Percentiles rank a stretch among this genome's conserved stretches.
Evolutionary conservation across 2,797 vertebrate genomes (phyloP).

Genomic region (Thalassophryne amazonica): DNA sequence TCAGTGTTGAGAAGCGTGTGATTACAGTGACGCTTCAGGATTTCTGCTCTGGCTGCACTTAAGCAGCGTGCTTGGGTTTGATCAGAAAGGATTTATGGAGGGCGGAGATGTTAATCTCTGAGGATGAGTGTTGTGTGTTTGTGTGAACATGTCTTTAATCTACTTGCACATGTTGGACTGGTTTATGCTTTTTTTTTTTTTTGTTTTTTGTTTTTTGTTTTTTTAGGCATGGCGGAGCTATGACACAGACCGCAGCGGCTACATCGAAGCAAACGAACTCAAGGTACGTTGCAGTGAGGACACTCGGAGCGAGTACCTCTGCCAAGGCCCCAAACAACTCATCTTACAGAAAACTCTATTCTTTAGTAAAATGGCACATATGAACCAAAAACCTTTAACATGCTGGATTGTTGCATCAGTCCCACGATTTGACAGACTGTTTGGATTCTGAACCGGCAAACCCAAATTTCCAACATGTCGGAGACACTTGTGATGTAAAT

Average conservation of each 20-base stretch:
- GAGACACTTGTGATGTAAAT: too few species aligned
- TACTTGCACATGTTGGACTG: too few species aligned
- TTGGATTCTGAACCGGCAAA: too few species aligned
- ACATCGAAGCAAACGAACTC: constrained; percentile 92
- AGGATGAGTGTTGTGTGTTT: constrained; percentile 9
- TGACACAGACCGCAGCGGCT: constrained; percentile 93
- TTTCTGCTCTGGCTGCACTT: constrained; percentile 21
- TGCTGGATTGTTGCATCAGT: too few species aligned
- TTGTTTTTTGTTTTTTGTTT: constrained; percentile 72
- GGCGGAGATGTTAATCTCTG: constrained; percentile 6
- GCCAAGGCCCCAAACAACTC: too few species aligned
- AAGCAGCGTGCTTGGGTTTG: constrained; percentile 14
- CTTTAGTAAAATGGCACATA: too few species aligned
- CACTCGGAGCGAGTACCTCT: too few species aligned
- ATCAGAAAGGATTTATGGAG: constrained; percentile 21
- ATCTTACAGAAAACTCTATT: too few species aligned
- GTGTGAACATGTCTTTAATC: constrained; percentile 10
- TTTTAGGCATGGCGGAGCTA: constrained; percentile 85
- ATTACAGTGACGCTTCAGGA: constrained; percentile 24
- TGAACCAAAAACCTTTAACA: too few species aligned
- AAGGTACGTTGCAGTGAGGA: constrained; percentile 57
- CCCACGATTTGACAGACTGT: too few species aligned
- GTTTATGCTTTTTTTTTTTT: too few species aligned
- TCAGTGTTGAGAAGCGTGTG: constrained; percentile 43
- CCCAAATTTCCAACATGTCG: too few species aligned